Base-by-base conservation (phyloP, 2,113 vertebrate species). In the Balaenoptera acutorostrata region DNA sequence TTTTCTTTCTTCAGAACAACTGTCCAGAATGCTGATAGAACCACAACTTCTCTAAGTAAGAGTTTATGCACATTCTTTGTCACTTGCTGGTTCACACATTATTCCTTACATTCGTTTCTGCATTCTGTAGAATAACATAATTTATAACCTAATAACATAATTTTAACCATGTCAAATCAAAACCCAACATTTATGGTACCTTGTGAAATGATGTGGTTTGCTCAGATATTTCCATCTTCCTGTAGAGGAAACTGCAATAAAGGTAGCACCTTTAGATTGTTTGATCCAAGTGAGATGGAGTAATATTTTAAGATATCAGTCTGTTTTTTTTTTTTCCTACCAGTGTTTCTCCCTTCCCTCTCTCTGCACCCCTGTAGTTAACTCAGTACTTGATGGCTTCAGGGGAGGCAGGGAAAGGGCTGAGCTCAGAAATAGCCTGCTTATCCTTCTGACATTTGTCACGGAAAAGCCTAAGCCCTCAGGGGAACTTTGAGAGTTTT, bases 371-470 rank as follows among this genome's bases (percentile, higher is more conserved):
- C 17, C 7, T 5, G 23, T 61, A 59, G 41, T 69, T 88, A 85
- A 71, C 18, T 88, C 36, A 23, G 18, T 31, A 17, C 49, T 61
- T 55, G 69, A 88, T 75, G 61, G 64, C 91, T 77, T 85, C 33
- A 18, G 75, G 87, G 94, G 68, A 97, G 83, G 36, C 25, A 84
- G 80, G 17, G 10, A 57, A 66, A 90, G 57, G 68, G 27, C 23
- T 87, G 84, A 96, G 86, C 66, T 94, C 95, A 96, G 66, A 97
- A 97, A 96, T 71, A 92, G 90, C 36, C 64, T 92, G 49, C 75
- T 77, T 87, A 46, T 92, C 63, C 93, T 81, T 78, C 46, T 95
- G 94, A 88, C 90, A 87, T 90, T 88, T 83, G 74, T 83, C 74
- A 72, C 5, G 29, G 93, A 93, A 87, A 91, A 88, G 11, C 41